Percentiles rank a stretch among this genome's conserved stretches.
Conservation (phyloP, 2,113 vertebrate genomes). For the Colistium nudipinnis region DNA sequence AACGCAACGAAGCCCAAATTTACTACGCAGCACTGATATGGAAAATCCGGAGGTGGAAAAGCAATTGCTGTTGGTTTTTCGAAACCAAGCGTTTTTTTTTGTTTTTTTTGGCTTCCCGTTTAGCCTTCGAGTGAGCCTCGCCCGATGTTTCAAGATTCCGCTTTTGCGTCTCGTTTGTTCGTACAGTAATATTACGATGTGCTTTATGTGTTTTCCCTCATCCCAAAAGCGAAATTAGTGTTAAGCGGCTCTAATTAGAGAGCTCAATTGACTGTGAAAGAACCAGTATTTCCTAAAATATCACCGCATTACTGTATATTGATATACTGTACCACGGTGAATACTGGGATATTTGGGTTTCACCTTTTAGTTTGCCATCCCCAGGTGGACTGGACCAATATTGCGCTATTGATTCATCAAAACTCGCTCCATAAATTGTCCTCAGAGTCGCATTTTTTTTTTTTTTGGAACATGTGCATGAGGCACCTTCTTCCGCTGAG, state of each 20-base stretch:
- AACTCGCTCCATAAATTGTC: no score
- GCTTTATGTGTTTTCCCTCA: slow-evolving; percentile 24
- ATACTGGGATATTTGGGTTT: slow-evolving; percentile 20
- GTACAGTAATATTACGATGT: not conserved
- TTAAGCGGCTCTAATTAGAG: slow-evolving; percentile 25
- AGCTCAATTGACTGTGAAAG: slow-evolving; percentile 31
- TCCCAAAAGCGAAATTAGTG: slow-evolving; percentile 35
- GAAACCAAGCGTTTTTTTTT: no score
- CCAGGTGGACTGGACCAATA: not conserved
- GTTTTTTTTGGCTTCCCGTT: no score
- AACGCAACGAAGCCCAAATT: slow-evolving; percentile 43
- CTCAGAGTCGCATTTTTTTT: no score
- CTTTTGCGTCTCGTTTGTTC: not conserved
- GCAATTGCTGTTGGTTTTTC: slow-evolving; percentile 17
- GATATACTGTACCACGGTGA: not conserved
- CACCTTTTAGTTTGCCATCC: not conserved
- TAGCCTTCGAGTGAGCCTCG: no score
- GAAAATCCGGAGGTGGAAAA: slow-evolving; percentile 11
- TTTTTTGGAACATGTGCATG: slow-evolving; percentile 23
- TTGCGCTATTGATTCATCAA: not conserved
- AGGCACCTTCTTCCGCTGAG: slow-evolving; percentile 20
- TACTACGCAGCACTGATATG: slow-evolving; percentile 17
- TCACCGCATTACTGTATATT: slow-evolving; percentile 19
- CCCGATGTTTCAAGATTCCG: not conserved
- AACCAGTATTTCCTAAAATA: slow-evolving; percentile 21